Evolutionary conservation across 1,140 invertebrate genomes (phyloP), one percentile per base, ranked within the genome.

Genomic region (Chironomus striatipennis): DNA sequence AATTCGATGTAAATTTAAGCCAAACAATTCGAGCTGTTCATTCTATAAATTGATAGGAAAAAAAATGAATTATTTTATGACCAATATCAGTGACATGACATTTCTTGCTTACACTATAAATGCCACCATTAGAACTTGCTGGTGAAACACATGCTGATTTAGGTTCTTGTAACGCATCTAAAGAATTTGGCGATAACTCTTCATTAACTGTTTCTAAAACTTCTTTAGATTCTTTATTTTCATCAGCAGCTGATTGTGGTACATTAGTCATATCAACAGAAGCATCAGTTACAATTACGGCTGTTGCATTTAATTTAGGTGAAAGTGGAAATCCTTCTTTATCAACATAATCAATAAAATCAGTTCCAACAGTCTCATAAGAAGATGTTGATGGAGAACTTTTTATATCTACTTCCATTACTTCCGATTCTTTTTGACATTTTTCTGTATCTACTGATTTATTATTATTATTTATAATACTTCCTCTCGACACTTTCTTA

Each of bases 1-100:
- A 76, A 98, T 98, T 21, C 96, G 86, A 83, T 98, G 95, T 0
- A 98, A 81, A 83, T 98, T 98, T 20, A 96, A 81, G 0, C 92
- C 93, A 79, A 97, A 97, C 74, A 87, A 88, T 78, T 97, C 93
- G 70, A 97, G 83, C 64, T 97, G 81, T 79, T 95, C 93, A 76
- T 87, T 88, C 91, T 94, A 79, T 47, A 85, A 84, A 74, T 70
- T 70, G 70, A 3, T 70, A 0, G n/a, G n/a, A n/a, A n/a, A n/a
- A n/a, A n/a, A n/a, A n/a, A n/a, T n/a, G n/a, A n/a, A n/a, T n/a
- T n/a, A n/a, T n/a, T n/a, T n/a, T n/a, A n/a, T n/a, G n/a, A n/a
- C n/a, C n/a, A n/a, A n/a, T n/a, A n/a, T n/a, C n/a, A n/a, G n/a
- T n/a, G n/a, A n/a, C n/a, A n/a, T n/a, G n/a, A 73, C 42, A 67